Conservation (phyloP, 2,888 invertebrate genomes). For the Phyllotreta striolata region DNA sequence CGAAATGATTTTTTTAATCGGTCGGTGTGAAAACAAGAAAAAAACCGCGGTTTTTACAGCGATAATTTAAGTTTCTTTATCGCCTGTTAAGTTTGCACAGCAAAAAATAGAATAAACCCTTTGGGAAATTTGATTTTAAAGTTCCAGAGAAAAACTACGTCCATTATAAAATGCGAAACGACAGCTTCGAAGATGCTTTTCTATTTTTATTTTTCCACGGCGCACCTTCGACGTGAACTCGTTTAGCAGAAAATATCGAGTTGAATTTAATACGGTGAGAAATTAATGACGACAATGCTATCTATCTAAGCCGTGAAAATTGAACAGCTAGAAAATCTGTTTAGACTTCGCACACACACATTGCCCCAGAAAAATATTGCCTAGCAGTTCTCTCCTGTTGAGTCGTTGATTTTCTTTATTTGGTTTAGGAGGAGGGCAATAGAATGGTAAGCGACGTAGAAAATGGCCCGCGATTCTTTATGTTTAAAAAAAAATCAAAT, state of each 20-base stretch:
- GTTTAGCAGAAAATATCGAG: constrained; percentile 22
- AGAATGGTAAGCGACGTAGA: too few relatives aligned
- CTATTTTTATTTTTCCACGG: constrained; percentile 8
- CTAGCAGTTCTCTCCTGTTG: constrained; percentile 17
- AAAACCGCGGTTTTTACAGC: too few relatives aligned
- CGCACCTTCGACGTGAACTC: constrained; percentile 7
- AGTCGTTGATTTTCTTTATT: constrained; percentile 15
- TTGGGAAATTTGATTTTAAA: too few relatives aligned
- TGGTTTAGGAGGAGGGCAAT: not conserved
- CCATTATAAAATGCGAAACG: too few relatives aligned
- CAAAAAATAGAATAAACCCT: too few relatives aligned
- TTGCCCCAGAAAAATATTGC: constrained; percentile 16
- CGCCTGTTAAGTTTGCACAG: too few relatives aligned
- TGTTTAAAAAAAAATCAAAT: too few relatives aligned
- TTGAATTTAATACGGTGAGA: constrained; percentile 17
- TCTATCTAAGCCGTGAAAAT: constrained; percentile 16
- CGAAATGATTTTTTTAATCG: too few relatives aligned
- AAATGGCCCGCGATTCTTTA: too few relatives aligned
- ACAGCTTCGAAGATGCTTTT: not conserved
- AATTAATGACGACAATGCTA: constrained; percentile 18
- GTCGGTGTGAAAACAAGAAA: too few relatives aligned
- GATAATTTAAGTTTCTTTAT: too few relatives aligned
- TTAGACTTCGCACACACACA: constrained; percentile 19
- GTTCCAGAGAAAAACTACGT: too few relatives aligned
- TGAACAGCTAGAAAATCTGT: constrained; percentile 23